Percentiles rank a stretch among this genome's conserved stretches.
Evolutionary conservation across 1,140 invertebrate species (phyloP).

Genomic region (Cotesia vestalis): DNA sequence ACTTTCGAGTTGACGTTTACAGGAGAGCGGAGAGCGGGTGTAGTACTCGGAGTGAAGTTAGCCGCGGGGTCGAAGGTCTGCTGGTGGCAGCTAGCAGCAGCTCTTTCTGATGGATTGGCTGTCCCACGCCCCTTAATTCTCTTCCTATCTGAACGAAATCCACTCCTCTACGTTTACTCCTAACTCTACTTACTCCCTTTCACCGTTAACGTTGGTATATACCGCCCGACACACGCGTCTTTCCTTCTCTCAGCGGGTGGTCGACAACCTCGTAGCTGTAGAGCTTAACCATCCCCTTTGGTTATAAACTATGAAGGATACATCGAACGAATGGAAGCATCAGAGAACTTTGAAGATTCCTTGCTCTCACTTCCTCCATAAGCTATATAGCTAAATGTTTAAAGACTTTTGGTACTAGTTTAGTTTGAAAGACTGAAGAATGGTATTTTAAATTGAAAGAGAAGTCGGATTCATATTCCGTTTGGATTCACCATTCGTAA

Average conservation of each 20-base stretch:
- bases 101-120: constrained; percentile 60
- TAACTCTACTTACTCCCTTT: not conserved
- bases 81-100: constrained; percentile 54
- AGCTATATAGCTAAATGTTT: not conserved
- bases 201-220: not conserved
- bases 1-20: constrained; percentile 42
- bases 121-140: constrained; percentile 52
- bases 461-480: constrained; percentile 28
- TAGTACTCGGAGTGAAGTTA: constrained; percentile 27
- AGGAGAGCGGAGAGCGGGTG: constrained; percentile 46
- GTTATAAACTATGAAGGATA: constrained; percentile 18
- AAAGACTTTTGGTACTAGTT: constrained; percentile 8
- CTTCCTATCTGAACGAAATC: constrained; percentile 40
- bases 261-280: not conserved
- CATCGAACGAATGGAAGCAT: constrained; percentile 1
- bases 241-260: constrained; percentile 12
- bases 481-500: not conserved
- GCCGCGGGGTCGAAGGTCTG: constrained; percentile 50
- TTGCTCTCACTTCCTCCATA: constrained; percentile 19
- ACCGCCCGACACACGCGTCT: constrained; percentile 2
- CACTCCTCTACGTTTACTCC: constrained; percentile 37
- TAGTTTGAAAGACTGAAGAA: constrained; percentile 28
- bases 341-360: constrained; percentile 12
- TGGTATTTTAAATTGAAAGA: constrained; percentile 29
- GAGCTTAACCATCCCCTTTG: not conserved